Base-by-base conservation (phyloP, 1,140 invertebrate species). In the Bilobella aurantiaca region DNA sequence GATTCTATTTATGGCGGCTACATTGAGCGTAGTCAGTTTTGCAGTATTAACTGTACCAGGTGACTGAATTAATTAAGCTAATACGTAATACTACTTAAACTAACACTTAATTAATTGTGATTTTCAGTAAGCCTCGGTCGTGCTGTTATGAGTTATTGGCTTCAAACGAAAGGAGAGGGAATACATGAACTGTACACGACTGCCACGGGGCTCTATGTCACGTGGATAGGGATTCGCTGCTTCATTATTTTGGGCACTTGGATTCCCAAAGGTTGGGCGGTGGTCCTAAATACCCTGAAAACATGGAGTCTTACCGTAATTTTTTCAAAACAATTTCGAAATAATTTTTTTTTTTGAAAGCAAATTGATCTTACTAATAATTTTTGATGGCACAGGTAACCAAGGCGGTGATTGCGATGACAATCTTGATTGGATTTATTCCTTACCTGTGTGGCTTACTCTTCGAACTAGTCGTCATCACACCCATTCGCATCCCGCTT, bases 181-280 rank as follows among this genome's bases (percentile, higher is more conserved):
- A 87, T 96, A 0, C 94, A 98, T 76, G 96, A 99, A 77, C 79
- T 98, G 0, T 98, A 98, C 74, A 98, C 95, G 0, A 89, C 92
- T 0, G 91, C 93, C 0, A 90, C 88, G 77, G 93, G 96, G 0
- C 86, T 93, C 23, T 98, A 98, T 78, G 80, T 94, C 1, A 96
- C 93, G 76, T 96, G 93, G 93, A 81, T 96, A 34, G 78, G 83
- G 1, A 85, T 90, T 0, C 83, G 93, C 2, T 86, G 87, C 2
- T 80, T 88, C 29, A 86, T 88, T 3, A 79, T 96, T 2, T 80
- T 93, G 2, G 84, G 86, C 14, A 87, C 87, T 49, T 94, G 93
- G 87, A 79, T 94, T 69, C 91, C 93, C 0, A 87, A 90, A 72
- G 94, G 94, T 0, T 86, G 90, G 63, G 81, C 47, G 56, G 65